phyloP scores from a whole-genome alignment of 2,113 vertebrate genomes.

The Heteronetta atricapilla region DNA sequence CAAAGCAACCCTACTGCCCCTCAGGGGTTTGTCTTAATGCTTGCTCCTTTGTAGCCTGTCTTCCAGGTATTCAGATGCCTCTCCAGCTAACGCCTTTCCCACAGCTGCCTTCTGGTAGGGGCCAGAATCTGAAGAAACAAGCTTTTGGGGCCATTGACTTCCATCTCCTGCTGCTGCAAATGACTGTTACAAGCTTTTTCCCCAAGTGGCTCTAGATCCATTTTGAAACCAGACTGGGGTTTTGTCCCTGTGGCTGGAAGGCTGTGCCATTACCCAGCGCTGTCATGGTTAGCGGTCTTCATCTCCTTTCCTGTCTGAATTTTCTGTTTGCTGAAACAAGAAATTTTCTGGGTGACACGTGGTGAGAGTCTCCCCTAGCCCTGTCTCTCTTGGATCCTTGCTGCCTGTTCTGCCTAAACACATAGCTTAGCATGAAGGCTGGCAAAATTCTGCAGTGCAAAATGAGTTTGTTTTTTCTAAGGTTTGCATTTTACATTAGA shows the following conservation, averaged over 20 bases:
- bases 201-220: not conserved
- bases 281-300: not conserved
- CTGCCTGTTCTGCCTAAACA: not conserved
- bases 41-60: constrained; percentile 22
- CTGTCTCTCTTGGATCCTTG: not conserved
- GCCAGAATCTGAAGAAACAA: not conserved
- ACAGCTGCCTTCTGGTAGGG: not conserved
- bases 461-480: not conserved
- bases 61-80: constrained; percentile 32
- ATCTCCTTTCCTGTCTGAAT: not conserved
- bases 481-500: not conserved
- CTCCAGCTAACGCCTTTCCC: not conserved
- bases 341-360: not conserved
- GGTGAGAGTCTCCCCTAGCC: not conserved
- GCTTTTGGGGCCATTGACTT: not conserved
- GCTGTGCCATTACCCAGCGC: not conserved
- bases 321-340: not conserved
- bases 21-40: not conserved
- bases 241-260: not conserved
- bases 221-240: not conserved
- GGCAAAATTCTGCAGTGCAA: not conserved
- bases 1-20: not conserved
- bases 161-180: not conserved
- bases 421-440: not conserved
- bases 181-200: not conserved